Evolutionary conservation across 64 coral and sea anemone species (phyloP).

Genomic region (Anthopleura sola): DNA sequence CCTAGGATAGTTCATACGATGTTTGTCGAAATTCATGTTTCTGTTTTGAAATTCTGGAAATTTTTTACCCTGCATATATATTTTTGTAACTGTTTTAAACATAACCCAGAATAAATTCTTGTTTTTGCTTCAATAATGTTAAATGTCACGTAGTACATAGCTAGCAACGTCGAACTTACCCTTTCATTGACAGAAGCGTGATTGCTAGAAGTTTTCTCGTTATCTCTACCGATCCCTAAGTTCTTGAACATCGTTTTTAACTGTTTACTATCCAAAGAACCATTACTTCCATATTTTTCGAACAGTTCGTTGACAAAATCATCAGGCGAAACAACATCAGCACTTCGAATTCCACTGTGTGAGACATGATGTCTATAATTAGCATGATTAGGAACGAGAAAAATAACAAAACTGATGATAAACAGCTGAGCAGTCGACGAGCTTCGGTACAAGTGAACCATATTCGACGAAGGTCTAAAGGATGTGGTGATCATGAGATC

Average conservation of each 20-base stretch:
- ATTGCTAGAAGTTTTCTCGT: not conserved
- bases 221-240: slow-evolving; percentile 56
- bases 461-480: not conserved
- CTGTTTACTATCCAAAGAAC: slow-evolving; percentile 53
- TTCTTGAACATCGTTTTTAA: slow-evolving; percentile 53
- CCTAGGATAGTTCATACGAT: too few relatives aligned
- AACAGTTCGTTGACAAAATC: slow-evolving; percentile 66
- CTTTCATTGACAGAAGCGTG: not conserved
- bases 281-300: slow-evolving; percentile 73
- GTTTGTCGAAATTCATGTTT: too few relatives aligned
- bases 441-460: not conserved
- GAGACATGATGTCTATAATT: slow-evolving; percentile 36
- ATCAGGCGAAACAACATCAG: slow-evolving; percentile 21
- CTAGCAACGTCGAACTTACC: not conserved
- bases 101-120: too few relatives aligned
- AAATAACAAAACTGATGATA: not conserved
- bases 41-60: too few relatives aligned
- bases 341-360: slow-evolving; percentile 58
- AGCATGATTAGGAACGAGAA: not conserved
- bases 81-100: too few relatives aligned
- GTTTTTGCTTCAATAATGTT: too few relatives aligned
- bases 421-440: not conserved
- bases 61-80: too few relatives aligned
- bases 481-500: too few relatives aligned
- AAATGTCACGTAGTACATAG: too few relatives aligned